Evolutionary conservation across 2,888 invertebrate species (phyloP).

Genomic region (Himalopsyche kuldschensis): DNA sequence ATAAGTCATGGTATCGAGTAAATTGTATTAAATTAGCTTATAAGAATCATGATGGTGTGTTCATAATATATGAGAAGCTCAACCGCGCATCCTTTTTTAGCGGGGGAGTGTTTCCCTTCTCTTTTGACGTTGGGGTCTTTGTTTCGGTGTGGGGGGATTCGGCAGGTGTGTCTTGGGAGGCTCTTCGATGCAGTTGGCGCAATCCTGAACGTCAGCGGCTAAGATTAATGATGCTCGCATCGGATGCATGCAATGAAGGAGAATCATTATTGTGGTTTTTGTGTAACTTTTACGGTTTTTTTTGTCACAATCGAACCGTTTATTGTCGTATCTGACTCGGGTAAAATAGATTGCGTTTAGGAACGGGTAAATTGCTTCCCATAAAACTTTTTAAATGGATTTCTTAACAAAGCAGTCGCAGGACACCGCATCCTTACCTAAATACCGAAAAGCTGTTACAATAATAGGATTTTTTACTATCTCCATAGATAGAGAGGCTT

Average conservation of each 20-base stretch:
- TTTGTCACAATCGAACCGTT: background rate
- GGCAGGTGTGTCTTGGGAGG: background rate
- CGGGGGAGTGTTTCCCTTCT: background rate
- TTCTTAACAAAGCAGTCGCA: background rate
- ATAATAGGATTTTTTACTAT: no score
- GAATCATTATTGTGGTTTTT: background rate
- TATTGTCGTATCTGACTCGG: background rate
- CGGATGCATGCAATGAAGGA: background rate
- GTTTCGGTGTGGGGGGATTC: background rate
- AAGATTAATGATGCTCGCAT: background rate
- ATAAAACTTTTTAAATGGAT: background rate
- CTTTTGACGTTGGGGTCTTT: background rate
- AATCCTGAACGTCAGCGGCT: background rate
- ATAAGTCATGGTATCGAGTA: no score
- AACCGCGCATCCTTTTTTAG: background rate
- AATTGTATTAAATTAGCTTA: no score
- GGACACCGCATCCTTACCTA: background rate
- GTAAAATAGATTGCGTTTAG: background rate
- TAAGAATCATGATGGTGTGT: no score
- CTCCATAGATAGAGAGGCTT: no score
- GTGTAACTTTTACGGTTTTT: background rate
- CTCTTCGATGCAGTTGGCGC: background rate
- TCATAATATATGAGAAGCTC: background rate
- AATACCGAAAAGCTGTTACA: background rate
- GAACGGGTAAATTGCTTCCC: background rate